Base-by-base conservation (phyloP, 1,140 invertebrate species). In the Patella vulgata region DNA sequence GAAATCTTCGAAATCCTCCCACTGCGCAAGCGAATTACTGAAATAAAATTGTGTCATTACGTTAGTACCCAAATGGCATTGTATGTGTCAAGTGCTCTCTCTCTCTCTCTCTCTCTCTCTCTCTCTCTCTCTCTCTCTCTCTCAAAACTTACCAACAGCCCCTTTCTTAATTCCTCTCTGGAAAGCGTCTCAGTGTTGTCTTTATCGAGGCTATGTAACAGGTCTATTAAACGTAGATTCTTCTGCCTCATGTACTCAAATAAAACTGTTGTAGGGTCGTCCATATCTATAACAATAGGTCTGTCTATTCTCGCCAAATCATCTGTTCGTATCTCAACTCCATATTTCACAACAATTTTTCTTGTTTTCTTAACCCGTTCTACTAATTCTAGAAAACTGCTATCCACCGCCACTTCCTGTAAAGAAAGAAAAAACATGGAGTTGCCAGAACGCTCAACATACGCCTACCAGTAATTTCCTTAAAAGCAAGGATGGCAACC, bases 181-280 rank as follows among this genome's bases (percentile, higher is more conserved):
- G 68, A 63, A 17, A 79, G 43, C 0, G 71, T 71, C 14, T 77
- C 71, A 42, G 70, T 79, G 36, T 75, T 73, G 53, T 77, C 75
- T 52, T 67, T 73, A 60, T 79, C 77, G 23, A 79, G 59, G 30
- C 67, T 71, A 42, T 74, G 70, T 28, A 79, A 60, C 14, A 79
- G 36, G 47, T 79, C 77, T 23, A 79, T 77, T 30, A 79, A 46
- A 19, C 77, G 58, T 0, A 79, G 52, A 48, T 79, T 79, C 47
- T 69, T 70, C 17, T 69, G 63, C 23, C 73, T 73, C 65, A 77
- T 77, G 48, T 71, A 77, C 61, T 79, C 77, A 46, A 79, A 79
- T 47, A 79, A 36, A 11, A 79, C 66, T 0, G 69, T 69, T 9
- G 72, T 56, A 3, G 77, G 77, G 52, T 79, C 75, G 48, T 78